These are phyloP conservation scores for Sthenelais limicola DNA, from an alignment of 2,888 invertebrate genomes.

Conservation along the genomic window DNA sequence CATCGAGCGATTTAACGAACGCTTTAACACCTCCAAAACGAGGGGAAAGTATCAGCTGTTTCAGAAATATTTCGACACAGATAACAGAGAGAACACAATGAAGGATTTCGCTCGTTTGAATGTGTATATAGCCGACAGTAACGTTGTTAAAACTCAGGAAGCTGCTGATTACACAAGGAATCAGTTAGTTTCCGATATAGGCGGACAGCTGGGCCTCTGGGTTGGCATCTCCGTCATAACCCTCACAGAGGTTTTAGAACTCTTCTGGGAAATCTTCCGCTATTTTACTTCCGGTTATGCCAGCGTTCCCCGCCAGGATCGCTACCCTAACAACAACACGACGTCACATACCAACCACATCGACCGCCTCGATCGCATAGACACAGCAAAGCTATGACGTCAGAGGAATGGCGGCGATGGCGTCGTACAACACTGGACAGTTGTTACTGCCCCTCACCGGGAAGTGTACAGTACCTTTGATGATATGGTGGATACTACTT, in stretches of 20 bases:
- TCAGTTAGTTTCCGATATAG: constrained; percentile 52
- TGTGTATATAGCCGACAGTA: constrained; percentile 54
- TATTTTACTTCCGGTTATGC: constrained; percentile 29
- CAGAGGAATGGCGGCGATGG: not conserved
- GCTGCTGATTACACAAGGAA: constrained; percentile 48
- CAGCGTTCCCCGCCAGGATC: constrained; percentile 23
- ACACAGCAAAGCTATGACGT: constrained; percentile 29
- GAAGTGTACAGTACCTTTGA: too few relatives aligned
- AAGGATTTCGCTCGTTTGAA: constrained; percentile 52
- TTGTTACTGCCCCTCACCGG: too few relatives aligned
- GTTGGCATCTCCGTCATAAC: constrained; percentile 53
- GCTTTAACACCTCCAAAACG: constrained; percentile 43
- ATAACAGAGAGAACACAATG: constrained; percentile 43
- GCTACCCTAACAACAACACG: constrained; percentile 21
- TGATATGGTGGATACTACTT: too few relatives aligned
- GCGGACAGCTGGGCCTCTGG: constrained; percentile 53
- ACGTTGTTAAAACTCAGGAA: constrained; percentile 53
- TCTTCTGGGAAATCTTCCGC: constrained; percentile 38
- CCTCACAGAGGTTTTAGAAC: constrained; percentile 50
- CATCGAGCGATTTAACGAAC: constrained; percentile 48
- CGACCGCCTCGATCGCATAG: constrained; percentile 9
- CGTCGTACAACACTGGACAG: not conserved
- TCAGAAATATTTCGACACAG: constrained; percentile 46
- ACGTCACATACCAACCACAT: constrained; percentile 1
- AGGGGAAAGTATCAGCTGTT: constrained; percentile 44